Percentiles rank a stretch among this genome's conserved stretches.
phyloP scores from a whole-genome alignment of 23 tunicate genomes.

The Oikopleura vanhoeffeni region DNA sequence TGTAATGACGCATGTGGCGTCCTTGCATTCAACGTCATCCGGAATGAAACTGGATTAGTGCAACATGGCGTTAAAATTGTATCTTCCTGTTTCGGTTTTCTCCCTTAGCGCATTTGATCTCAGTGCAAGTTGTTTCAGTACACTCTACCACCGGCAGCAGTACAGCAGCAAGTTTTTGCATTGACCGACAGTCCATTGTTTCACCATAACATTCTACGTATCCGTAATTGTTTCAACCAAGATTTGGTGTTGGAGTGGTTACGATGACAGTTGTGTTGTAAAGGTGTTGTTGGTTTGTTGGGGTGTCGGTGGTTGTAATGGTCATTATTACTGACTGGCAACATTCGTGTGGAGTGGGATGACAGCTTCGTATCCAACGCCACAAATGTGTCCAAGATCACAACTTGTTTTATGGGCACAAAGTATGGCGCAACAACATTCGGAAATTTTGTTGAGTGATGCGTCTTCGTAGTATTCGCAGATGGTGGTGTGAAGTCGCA shows the following conservation, averaged over 20 bases:
- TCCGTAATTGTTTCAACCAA: constrained; percentile 40
- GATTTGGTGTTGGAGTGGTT: constrained; percentile 28
- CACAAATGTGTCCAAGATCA: no score
- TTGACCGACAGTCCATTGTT: constrained; percentile 63
- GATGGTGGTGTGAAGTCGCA: constrained; percentile 52
- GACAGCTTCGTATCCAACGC: background rate
- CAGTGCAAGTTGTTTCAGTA: background rate
- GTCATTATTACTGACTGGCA: background rate
- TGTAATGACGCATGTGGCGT: background rate
- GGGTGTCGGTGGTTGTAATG: no score
- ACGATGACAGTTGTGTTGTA: constrained; percentile 20
- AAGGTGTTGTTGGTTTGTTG: background rate
- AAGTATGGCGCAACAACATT: constrained; percentile 63
- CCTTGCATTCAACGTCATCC: no score
- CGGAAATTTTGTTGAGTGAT: constrained; percentile 31
- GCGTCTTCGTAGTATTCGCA: constrained; percentile 29
- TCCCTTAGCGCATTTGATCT: background rate
- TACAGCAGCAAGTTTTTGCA: constrained; percentile 64
- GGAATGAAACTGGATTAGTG: background rate
- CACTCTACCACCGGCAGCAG: constrained; percentile 18
- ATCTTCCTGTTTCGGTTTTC: background rate
- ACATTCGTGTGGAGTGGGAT: background rate
- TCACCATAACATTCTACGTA: constrained; percentile 31
- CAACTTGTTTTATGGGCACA: constrained; percentile 41
- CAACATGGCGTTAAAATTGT: background rate